Conservation (phyloP, 2,888 invertebrate species). For the Penaeus monodon region DNA sequence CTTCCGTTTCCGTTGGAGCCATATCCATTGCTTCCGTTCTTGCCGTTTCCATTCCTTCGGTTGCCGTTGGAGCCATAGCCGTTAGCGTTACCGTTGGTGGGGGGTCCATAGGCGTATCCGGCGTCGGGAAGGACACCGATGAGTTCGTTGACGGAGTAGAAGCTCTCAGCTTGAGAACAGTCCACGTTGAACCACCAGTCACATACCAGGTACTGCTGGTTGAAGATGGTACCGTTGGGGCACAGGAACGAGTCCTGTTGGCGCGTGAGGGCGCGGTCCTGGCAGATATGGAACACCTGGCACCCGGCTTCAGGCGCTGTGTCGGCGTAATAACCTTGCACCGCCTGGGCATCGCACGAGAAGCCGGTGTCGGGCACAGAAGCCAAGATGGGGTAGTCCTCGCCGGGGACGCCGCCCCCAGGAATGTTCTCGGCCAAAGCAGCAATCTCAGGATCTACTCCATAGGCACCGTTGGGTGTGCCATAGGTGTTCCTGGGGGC, state of each 20-base stretch:
- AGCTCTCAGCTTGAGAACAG: conserved; percentile 34
- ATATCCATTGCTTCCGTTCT: neutral
- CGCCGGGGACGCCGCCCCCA: conserved; percentile 27
- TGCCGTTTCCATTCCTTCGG: too few relatives aligned
- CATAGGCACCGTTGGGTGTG: too few relatives aligned
- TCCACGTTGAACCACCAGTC: conserved; percentile 57
- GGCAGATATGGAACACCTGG: conserved; percentile 46
- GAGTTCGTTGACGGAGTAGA: conserved; percentile 44
- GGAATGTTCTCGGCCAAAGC: too few relatives aligned
- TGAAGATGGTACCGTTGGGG: conserved; percentile 39
- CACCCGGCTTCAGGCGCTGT: conserved; percentile 8
- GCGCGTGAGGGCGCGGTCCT: neutral
- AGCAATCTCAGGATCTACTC: too few relatives aligned
- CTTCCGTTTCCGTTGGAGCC: neutral
- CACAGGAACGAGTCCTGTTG: too few relatives aligned
- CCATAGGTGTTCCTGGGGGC: too few relatives aligned
- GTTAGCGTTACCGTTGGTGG: neutral
- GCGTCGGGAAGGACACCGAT: conserved; percentile 27
- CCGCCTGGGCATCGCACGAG: conserved; percentile 24
- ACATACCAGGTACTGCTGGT: conserved; percentile 52
- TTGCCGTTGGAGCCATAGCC: neutral
- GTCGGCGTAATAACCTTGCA: conserved; percentile 36
- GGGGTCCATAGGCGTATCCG: too few relatives aligned
- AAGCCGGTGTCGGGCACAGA: conserved; percentile 34
- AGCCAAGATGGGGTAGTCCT: conserved; percentile 27